phyloP scores from a whole-genome alignment of 2,888 invertebrate species.

The Melinopterus prodromus region DNA sequence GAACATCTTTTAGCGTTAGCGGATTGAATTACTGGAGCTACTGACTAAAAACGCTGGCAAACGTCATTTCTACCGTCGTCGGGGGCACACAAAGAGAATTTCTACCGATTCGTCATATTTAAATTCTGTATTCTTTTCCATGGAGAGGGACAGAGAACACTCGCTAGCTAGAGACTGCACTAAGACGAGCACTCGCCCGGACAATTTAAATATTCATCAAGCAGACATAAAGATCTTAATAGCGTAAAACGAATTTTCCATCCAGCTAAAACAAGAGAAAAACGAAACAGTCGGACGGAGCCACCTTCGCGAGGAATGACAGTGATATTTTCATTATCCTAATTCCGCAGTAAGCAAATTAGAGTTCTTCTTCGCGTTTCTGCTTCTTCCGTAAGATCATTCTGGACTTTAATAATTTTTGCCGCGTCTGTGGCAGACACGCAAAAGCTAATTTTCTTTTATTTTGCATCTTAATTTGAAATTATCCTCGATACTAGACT shows the following conservation, averaged over 20 bases:
- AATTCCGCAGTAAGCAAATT: slow-evolving; percentile 55
- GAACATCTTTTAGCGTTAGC: slow-evolving; percentile 25
- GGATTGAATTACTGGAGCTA: slow-evolving; percentile 33
- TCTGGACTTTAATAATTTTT: slow-evolving; percentile 6
- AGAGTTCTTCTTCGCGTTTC: slow-evolving; percentile 38
- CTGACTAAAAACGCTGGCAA: slow-evolving; percentile 32
- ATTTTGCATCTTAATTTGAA: slow-evolving; percentile 45
- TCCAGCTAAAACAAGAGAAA: slow-evolving; percentile 55
- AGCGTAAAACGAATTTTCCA: slow-evolving; percentile 59
- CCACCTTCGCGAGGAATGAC: slow-evolving; percentile 46
- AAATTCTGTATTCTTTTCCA: slow-evolving; percentile 47
- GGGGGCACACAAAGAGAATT: slow-evolving; percentile 32
- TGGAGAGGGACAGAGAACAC: too few relatives aligned
- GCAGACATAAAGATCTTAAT: slow-evolving; percentile 59
- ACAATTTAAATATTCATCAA: slow-evolving; percentile 59
- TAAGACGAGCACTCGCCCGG: slow-evolving; percentile 40
- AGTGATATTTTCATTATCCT: slow-evolving; percentile 58
- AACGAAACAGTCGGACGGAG: slow-evolving; percentile 27
- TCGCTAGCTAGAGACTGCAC: slow-evolving; percentile 42
- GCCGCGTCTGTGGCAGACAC: slow-evolving; percentile 4
- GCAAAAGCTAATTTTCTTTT: slow-evolving; percentile 37
- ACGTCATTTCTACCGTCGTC: slow-evolving; percentile 26
- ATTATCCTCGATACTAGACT: slow-evolving; percentile 36
- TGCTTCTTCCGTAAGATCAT: slow-evolving; percentile 12
- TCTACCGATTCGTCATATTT: slow-evolving; percentile 32